Evolutionary conservation across 2,113 vertebrate genomes (phyloP), one percentile per base, ranked within the genome.

Genomic region (Steatornis caripensis): DNA sequence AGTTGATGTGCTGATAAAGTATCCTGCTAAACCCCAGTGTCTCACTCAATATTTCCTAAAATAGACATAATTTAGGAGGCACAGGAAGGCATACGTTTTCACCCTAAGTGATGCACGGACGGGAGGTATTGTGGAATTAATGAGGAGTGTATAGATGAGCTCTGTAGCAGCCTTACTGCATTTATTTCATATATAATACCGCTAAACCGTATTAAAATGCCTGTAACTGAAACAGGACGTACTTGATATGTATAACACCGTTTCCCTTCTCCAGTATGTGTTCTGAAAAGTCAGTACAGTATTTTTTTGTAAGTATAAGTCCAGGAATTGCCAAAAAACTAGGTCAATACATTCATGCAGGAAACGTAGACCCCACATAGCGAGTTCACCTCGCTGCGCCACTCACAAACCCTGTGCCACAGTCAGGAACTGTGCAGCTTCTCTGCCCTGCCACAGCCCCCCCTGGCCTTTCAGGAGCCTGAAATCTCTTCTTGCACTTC

Each of bases 21-120:
- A 61, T 20, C 93, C 90, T 30, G 85, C 89, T 75, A 69, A 92
- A 89, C 46, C 61, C 68, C 24, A 4, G 54, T 32, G 62, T 14
- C 77, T 89, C 65, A 32, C 55, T 96, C 87, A 3, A n/a, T 87
- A 81, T 8, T 76, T 37, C 93, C 70, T 68, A 88, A 91, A 94
- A 90, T 6, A 78, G 41, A 4, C 3, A 1, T 46, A 32, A 64
- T 91, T 92, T 51, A 49, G 87, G 43, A 82, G 87, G 64, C 41
- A 79, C 48, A 64, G 65, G 69, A 65, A 74, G 54, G 88, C 45
- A 88, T 66, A 45, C 2, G 3, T 72, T 82, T 81, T 41, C 78
- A 84, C 65, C 60, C 53, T 65, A 49, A 89, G 75, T n/a, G 34
- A 10, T 48, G 30, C 64, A 36, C 0, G 39, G 62, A 65, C 49